Base-by-base conservation (phyloP, 2,888 invertebrate genomes). In the Noctua janthe region DNA sequence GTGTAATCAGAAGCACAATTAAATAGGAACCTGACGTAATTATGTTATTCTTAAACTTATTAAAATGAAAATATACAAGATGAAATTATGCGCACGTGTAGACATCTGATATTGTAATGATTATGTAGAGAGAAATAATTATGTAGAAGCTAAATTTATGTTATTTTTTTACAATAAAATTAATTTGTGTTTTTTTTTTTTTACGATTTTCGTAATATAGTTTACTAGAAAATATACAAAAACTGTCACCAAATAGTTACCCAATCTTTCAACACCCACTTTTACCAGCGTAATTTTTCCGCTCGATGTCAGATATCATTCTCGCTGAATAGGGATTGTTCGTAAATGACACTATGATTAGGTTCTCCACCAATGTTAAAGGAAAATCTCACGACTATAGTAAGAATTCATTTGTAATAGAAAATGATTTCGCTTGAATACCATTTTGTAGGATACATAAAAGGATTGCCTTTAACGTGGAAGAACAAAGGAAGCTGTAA, bases 301-400 rank as follows among this genome's bases (percentile, higher is more conserved):
- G 7, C 75, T 47, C 74, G 81, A 70, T 82, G 83, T 84, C 82
- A 87, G 88, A 86, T 85, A 86, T 86, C 78, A 85, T 85, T 71
- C 72, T 59, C 29, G 76, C 75, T 89, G 85, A 89, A 85, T 86
- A 86, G 88, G 84, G 77, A 90, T 87, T 90, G 88, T 89, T 91
- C 92, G 86, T 89, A 92, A 90, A 89, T 87, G 91, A 89, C 90
- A 91, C 90, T 90, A 90, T 91, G 92, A 91, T 91, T 90, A 91
- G 85, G 89, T 90, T 87, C 89, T 71, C 49, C 64, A 66, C 89
- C 80, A 91, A 91, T 91, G 91, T 92, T 81, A 77, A 7, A 71
- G 78, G 83, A 83, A 75, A 84, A 87, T 87, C 86, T 85, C 78
- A 72, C 81, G 78, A 86, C 85, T 88, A 82, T 90, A 87, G 89